Evolutionary conservation across 2,888 invertebrate genomes (phyloP).

Genomic region (Plusia festucae): DNA sequence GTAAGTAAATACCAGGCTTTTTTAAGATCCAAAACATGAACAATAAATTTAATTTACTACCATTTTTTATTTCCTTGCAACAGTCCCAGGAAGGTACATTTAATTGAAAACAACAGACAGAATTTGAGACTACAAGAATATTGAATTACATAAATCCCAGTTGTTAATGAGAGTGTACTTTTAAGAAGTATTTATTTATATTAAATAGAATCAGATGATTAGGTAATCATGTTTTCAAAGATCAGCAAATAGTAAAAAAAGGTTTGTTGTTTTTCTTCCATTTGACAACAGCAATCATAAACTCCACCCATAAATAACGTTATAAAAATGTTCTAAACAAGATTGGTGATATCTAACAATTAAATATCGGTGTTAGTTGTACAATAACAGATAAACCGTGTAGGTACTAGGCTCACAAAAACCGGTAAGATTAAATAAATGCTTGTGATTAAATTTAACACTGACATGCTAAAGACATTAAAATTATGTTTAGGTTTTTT

Average conservation of each 20-base stretch:
- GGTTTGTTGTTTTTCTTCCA: neutral
- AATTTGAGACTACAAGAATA: too few species aligned
- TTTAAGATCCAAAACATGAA: too few species aligned
- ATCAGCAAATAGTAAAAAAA: too few species aligned
- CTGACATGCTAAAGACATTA: slow-evolving; percentile 18
- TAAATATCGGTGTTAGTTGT: slow-evolving; percentile 17
- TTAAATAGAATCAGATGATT: neutral
- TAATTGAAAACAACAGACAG: too few species aligned
- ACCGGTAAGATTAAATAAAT: slow-evolving; percentile 30
- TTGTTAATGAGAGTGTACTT: too few species aligned
- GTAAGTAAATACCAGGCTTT: too few species aligned
- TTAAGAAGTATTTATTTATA: neutral
- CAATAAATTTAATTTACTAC: too few species aligned
- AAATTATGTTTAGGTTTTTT: slow-evolving; percentile 8
- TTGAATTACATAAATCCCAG: too few species aligned
- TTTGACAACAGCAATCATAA: slow-evolving; percentile 3
- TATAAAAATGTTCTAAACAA: slow-evolving; percentile 11
- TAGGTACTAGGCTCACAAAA: slow-evolving; percentile 19
- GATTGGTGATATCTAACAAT: slow-evolving; percentile 16
- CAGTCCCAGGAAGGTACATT: too few species aligned
- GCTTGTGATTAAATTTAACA: slow-evolving; percentile 10
- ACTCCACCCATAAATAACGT: slow-evolving; percentile 34
- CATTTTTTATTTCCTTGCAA: too few species aligned
- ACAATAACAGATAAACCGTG: slow-evolving; percentile 20
- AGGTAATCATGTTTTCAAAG: too few species aligned